Evolutionary conservation across 2,113 vertebrate species (phyloP).

Genomic region (Mystacornis crossleyi): DNA sequence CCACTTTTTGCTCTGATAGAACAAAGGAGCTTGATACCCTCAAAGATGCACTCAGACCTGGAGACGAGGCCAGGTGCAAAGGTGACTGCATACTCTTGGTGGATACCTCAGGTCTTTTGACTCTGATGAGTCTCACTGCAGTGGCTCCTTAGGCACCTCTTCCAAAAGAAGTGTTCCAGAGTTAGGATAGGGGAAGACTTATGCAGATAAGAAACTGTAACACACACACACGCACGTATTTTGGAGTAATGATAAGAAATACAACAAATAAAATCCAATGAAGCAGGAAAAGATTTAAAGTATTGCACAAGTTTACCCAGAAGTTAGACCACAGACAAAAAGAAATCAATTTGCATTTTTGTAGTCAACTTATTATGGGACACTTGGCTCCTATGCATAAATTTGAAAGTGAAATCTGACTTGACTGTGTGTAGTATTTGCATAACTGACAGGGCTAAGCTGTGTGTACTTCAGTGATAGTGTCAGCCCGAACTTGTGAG

Average conservation of each 20-base stretch:
- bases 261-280: neutral
- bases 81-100: neutral
- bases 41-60: accelerated
- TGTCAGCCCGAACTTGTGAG: neutral
- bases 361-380: neutral
- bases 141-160: neutral
- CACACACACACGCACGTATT: neutral
- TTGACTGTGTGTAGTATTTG: neutral
- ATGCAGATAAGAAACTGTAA: neutral
- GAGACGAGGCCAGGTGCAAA: neutral
- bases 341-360: neutral
- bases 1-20: neutral
- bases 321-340: neutral
- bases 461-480: neutral
- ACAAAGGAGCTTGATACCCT: neutral
- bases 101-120: neutral
- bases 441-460: neutral
- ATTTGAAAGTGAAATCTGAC: neutral
- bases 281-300: neutral
- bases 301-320: neutral
- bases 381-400: neutral
- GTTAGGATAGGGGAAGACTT: neutral
- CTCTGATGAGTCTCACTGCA: neutral
- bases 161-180: neutral
- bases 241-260: neutral